Evolutionary conservation across 2,797 vertebrate species (phyloP).

Genomic region (Semotilus atromaculatus): DNA sequence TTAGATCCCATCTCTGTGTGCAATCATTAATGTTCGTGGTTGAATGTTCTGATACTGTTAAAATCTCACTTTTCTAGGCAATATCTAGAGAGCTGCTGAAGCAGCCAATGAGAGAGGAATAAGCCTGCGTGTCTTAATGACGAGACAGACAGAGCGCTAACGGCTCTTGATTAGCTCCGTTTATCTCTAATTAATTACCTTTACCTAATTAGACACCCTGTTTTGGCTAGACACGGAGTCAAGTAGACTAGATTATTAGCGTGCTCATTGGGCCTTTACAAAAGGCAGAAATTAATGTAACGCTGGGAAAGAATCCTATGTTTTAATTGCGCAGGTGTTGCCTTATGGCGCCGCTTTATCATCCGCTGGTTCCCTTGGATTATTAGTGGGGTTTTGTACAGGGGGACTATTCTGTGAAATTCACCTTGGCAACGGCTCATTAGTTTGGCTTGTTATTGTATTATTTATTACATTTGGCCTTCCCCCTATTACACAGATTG

Average conservation of each 20-base stretch:
- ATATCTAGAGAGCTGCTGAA: slow-evolving; percentile 63
- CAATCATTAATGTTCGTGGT: neutral
- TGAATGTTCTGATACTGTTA: neutral
- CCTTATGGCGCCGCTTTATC: slow-evolving; percentile 99
- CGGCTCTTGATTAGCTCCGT: slow-evolving; percentile 98
- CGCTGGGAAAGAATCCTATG: slow-evolving; percentile 90
- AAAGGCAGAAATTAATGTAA: slow-evolving; percentile 99
- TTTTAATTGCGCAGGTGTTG: slow-evolving; percentile 99
- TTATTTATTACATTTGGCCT: slow-evolving; percentile 99
- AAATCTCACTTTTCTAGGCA: neutral
- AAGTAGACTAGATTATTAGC: slow-evolving; percentile 99
- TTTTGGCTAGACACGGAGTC: slow-evolving; percentile 97
- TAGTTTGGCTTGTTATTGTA: slow-evolving; percentile 99
- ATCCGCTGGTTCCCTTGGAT: slow-evolving; percentile 93
- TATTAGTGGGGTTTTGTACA: slow-evolving; percentile 89
- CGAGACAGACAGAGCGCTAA: slow-evolving; percentile 94
- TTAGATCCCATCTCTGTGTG: neutral
- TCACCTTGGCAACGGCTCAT: slow-evolving; percentile 98
- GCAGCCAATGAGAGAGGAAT: slow-evolving; percentile 83
- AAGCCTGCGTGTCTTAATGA: slow-evolving; percentile 92
- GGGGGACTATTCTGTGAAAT: slow-evolving; percentile 93
- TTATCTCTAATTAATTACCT: slow-evolving; percentile 99
- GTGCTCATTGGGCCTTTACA: slow-evolving; percentile 95
- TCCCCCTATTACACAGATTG: slow-evolving; percentile 98
- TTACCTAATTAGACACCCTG: slow-evolving; percentile 99